Evolutionary conservation across 1,140 invertebrate genomes (phyloP).

Genomic region (Musca vetustissima): DNA sequence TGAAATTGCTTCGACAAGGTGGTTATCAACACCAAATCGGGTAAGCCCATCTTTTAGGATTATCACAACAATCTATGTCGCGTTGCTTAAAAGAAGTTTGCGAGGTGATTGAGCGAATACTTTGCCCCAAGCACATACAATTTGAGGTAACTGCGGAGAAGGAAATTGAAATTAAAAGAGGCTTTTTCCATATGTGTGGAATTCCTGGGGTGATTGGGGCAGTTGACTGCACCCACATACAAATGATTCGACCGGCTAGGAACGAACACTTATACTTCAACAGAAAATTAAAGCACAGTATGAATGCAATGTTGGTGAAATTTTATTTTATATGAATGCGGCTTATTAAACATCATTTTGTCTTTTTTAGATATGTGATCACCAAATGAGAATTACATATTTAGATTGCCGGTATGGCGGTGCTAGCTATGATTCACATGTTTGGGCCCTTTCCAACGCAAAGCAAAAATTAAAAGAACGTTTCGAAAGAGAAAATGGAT

Average conservation of each 20-base stretch:
- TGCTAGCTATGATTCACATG: slow-evolving; percentile 2
- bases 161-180: neutral
- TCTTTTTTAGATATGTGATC: slow-evolving; percentile 12
- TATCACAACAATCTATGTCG: slow-evolving; percentile 15
- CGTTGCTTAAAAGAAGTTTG: slow-evolving; percentile 15
- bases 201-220: slow-evolving; percentile 19
- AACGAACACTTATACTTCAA: slow-evolving; percentile 23
- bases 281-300: slow-evolving; percentile 24
- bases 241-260: slow-evolving; percentile 14
- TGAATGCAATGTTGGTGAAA: slow-evolving; percentile 15
- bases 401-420: slow-evolving; percentile 8
- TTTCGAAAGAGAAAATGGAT: slow-evolving; percentile 5
- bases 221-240: slow-evolving; percentile 14
- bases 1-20: slow-evolving; percentile 17
- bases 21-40: slow-evolving; percentile 19
- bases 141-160: slow-evolving; percentile 12
- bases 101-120: slow-evolving; percentile 7
- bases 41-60: slow-evolving; percentile 1
- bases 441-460: slow-evolving; percentile 4
- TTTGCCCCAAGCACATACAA: slow-evolving; percentile 14
- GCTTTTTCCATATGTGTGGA: neutral
- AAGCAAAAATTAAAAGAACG: slow-evolving; percentile 12
- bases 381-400: neutral
- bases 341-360: neutral
- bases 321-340: neutral